A percentile compares a stretch with the other conserved stretches of the same genome.
Evolutionary conservation across 2,113 vertebrate genomes (phyloP).

Genomic region (Petrocephalus zakoni): DNA sequence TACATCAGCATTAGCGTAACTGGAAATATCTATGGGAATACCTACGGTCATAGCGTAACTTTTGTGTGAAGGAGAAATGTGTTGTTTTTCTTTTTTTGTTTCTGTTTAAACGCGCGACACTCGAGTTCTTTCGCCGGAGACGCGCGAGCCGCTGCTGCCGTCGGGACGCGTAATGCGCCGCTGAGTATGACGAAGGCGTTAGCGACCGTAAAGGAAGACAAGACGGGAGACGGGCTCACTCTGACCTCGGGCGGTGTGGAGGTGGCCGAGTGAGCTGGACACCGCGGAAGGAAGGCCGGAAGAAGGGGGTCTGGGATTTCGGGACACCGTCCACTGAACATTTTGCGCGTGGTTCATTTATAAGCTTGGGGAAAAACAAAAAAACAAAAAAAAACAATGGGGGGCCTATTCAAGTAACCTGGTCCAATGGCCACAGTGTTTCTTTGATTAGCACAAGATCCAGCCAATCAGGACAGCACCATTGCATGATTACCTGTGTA

Average conservation of each 20-base stretch:
- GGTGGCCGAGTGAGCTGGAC: neutral
- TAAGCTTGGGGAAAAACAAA: neutral
- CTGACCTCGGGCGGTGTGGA: neutral
- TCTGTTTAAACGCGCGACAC: neutral
- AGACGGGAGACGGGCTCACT: neutral
- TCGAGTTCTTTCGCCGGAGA: neutral
- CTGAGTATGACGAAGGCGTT: neutral
- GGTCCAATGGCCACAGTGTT: neutral
- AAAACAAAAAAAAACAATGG: neutral
- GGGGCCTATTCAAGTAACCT: neutral
- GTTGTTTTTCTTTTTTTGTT: neutral
- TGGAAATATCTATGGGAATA: neutral
- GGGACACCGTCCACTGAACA: neutral
- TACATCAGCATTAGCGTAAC: neutral
- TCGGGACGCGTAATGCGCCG: neutral
- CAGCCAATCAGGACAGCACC: neutral
- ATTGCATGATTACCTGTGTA: neutral
- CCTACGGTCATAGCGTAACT: neutral
- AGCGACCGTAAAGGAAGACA: neutral
- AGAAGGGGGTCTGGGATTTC: neutral
- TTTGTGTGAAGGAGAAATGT: neutral
- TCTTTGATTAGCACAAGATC: neutral
- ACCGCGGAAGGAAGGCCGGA: neutral
- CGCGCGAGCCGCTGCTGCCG: neutral
- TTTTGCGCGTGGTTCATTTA: neutral